Base-by-base conservation (phyloP, 1,140 invertebrate species). In the Arion vulgaris region DNA sequence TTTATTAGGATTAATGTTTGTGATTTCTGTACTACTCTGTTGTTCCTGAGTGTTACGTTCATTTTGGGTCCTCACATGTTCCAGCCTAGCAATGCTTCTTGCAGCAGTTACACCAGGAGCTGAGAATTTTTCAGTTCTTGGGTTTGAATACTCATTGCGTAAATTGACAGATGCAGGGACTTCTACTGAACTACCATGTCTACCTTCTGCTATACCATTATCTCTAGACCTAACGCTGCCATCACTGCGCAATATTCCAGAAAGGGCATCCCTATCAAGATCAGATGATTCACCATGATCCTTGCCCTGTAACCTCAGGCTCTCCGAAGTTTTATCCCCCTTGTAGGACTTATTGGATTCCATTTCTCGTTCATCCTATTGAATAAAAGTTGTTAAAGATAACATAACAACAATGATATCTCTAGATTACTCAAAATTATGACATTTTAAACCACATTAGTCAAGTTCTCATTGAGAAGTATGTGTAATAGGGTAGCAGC, bases 331-430 rank as follows among this genome's bases (percentile, higher is more conserved):
- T 17, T 13, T 66, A 28, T 32, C 28, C 7, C 62, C 62, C 62
- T 49, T 76, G n/a, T 41, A 26, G 9, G 71, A 73, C 36, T 73
- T 36, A 73, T 23, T 73, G 26, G 71, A 7, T 15, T 73, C 71
- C 13, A 38, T 23, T 19, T 73, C 71, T 26, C 41, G 71, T n/a
- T 73, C 71, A 38, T 71, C 49, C 66, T 66, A n/a, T 23, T 32
- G 38, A 2, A 45, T 72, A 15, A 39, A 66, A 79, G 73, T n/a
- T 72, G 19, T n/a, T n/a, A n/a, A n/a, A n/a, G n/a, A n/a, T n/a
- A n/a, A n/a, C 13, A 28, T n/a, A 49, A 49, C 45, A 49, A 49
- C n/a, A n/a, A n/a, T n/a, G n/a, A n/a, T n/a, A n/a, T n/a, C n/a
- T n/a, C n/a, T n/a, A n/a, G n/a, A n/a, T n/a, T n/a, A n/a, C n/a